phyloP scores from a whole-genome alignment of 2,113 vertebrate genomes.

The Osmerus mordax region DNA sequence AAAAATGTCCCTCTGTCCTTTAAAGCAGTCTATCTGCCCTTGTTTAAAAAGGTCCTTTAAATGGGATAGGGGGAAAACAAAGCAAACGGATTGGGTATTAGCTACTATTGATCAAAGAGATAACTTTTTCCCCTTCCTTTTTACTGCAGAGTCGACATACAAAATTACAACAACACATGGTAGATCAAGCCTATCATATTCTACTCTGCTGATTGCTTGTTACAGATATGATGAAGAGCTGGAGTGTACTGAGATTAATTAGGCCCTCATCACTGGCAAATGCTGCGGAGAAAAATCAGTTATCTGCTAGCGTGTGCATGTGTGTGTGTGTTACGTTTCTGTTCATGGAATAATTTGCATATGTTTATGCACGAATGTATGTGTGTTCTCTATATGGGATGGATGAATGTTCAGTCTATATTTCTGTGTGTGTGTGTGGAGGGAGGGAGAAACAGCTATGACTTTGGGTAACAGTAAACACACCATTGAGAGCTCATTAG shows the following conservation, averaged over 20 bases:
- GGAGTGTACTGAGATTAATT: slow-evolving; percentile 54
- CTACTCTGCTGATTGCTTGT: slow-evolving; percentile 48
- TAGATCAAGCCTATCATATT: slow-evolving; percentile 48
- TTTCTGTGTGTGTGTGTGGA: not conserved
- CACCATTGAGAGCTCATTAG: slow-evolving; percentile 71
- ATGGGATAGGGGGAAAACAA: slow-evolving; percentile 36
- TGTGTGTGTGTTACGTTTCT: slow-evolving; percentile 4
- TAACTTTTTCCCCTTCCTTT: slow-evolving; percentile 10
- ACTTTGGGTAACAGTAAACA: slow-evolving; percentile 70
- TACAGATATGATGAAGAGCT: slow-evolving; percentile 60
- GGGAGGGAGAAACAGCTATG: slow-evolving; percentile 48
- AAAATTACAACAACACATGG: slow-evolving; percentile 22
- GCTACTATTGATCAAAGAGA: slow-evolving; percentile 35
- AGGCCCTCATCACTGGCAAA: slow-evolving; percentile 48
- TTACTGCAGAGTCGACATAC: slow-evolving; percentile 25
- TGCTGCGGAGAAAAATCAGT: slow-evolving; percentile 40
- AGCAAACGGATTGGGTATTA: slow-evolving; percentile 26
- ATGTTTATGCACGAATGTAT: not conserved
- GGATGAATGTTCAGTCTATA: not conserved
- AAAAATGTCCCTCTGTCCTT: slow-evolving; percentile 47
- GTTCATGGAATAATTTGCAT: not conserved
- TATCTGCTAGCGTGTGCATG: slow-evolving; percentile 7
- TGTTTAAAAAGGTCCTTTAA: slow-evolving; percentile 48
- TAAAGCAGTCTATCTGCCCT: slow-evolving; percentile 50
- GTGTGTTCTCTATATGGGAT: not conserved